Evolutionary conservation across 1,140 invertebrate species (phyloP).

Genomic region (Meloidogyne floridensis): DNA sequence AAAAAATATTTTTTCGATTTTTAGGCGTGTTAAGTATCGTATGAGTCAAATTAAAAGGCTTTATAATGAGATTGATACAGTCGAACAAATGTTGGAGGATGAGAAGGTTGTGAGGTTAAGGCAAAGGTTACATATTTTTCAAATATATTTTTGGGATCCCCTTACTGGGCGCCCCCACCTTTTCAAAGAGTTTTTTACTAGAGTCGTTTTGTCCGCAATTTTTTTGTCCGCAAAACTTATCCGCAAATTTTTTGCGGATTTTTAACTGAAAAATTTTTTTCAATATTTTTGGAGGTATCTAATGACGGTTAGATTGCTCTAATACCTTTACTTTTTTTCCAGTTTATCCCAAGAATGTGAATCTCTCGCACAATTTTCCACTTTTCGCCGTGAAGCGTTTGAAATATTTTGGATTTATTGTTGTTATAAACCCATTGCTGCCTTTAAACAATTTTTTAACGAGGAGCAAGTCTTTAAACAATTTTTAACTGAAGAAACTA

Average conservation of each 20-base stretch:
- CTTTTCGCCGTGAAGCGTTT: slow-evolving; percentile 30
- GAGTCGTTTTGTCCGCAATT: too few species aligned
- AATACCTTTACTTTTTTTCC: neutral
- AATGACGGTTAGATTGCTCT: too few species aligned
- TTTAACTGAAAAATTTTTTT: neutral
- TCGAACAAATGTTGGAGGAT: neutral
- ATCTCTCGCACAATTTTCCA: neutral
- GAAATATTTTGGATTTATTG: slow-evolving; percentile 29
- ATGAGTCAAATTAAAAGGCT: neutral
- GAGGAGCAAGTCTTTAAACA: neutral
- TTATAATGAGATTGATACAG: neutral
- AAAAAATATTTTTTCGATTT: neutral
- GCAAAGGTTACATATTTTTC: neutral
- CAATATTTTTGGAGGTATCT: slow-evolving; percentile 3
- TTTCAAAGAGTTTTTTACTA: too few species aligned
- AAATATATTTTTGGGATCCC: too few species aligned
- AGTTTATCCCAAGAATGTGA: neutral
- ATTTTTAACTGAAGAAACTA: neutral
- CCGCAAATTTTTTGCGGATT: too few species aligned
- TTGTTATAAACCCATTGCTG: slow-evolving; percentile 28
- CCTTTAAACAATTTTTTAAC: neutral
- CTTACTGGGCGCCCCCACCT: too few species aligned
- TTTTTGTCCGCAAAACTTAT: too few species aligned
- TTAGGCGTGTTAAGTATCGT: neutral
- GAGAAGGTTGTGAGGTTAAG: neutral